Evolutionary conservation across 2,888 invertebrate species (phyloP).

Genomic region (Uloborus plumipes): DNA sequence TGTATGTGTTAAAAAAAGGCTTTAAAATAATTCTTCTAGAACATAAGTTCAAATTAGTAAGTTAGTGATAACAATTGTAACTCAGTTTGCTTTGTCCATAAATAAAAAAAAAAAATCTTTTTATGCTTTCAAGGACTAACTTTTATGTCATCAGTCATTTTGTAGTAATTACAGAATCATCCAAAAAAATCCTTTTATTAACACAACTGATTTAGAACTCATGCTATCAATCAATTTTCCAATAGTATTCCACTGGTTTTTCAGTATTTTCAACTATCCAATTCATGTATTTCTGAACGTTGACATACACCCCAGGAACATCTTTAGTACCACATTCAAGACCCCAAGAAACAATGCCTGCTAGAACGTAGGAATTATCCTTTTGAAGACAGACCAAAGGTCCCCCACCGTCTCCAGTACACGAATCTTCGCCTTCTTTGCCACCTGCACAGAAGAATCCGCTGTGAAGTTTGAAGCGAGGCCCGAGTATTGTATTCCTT

Average conservation of each 20-base stretch:
- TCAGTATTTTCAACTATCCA: constrained; percentile 77
- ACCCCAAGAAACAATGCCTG: constrained; percentile 94
- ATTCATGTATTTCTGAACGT: constrained; percentile 81
- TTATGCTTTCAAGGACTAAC: too few relatives aligned
- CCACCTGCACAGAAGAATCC: constrained; percentile 87
- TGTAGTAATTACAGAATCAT: too few relatives aligned
- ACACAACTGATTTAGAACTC: too few relatives aligned
- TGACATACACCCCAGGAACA: constrained; percentile 84
- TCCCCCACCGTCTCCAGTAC: constrained; percentile 94
- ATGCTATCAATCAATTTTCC: constrained; percentile 5
- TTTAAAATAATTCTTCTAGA: too few relatives aligned
- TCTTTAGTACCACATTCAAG: constrained; percentile 84
- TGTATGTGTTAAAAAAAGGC: too few relatives aligned
- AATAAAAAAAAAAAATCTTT: too few relatives aligned
- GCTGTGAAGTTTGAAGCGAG: constrained; percentile 83
- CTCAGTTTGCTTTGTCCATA: too few relatives aligned
- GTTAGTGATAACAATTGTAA: too few relatives aligned
- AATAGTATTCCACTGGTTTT: constrained; percentile 33
- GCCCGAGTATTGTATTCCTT: constrained; percentile 82
- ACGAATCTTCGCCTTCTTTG: constrained; percentile 87
- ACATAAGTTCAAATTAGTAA: too few relatives aligned
- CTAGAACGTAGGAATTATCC: constrained; percentile 84
- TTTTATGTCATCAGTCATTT: too few relatives aligned
- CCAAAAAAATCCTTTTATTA: too few relatives aligned
- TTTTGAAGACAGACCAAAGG: constrained; percentile 90